Evolutionary conservation across 2,888 invertebrate species (phyloP).

Genomic region (Xestia rhomboidea): DNA sequence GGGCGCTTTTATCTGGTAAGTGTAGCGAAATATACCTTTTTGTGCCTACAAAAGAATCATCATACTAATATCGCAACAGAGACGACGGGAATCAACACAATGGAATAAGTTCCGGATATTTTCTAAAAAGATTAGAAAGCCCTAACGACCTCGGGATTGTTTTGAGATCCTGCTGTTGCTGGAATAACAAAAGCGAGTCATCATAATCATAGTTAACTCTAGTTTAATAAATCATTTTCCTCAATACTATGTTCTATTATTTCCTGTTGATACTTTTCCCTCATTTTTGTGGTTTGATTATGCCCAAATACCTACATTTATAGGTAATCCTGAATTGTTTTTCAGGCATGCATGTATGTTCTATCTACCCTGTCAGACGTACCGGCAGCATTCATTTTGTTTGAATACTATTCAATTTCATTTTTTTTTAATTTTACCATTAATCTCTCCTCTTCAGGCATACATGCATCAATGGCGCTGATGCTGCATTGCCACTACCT

Average conservation of each 20-base stretch:
- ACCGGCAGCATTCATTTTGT: no score
- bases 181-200: neutral
- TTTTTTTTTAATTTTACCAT: neutral
- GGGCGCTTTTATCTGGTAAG: conserved; percentile 87
- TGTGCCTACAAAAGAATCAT: neutral
- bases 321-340: neutral
- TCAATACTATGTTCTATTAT: neutral
- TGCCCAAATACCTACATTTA: neutral
- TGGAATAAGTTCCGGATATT: neutral
- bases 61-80: neutral
- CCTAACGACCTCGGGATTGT: conserved; percentile 5
- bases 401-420: no score
- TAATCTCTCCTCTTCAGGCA: conserved; percentile 72
- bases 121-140: conserved; percentile 10
- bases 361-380: neutral
- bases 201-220: neutral
- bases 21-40: conserved; percentile 38
- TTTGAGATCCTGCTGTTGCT: neutral
- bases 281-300: neutral
- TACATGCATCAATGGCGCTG: conserved; percentile 81
- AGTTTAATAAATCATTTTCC: conserved; percentile 16
- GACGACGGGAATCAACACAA: neutral
- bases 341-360: neutral
- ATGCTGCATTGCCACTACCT: conserved; percentile 86
- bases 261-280: conserved; percentile 9